Conservation (phyloP, 1,140 invertebrate species). For the Lutraria rhynchaena region DNA sequence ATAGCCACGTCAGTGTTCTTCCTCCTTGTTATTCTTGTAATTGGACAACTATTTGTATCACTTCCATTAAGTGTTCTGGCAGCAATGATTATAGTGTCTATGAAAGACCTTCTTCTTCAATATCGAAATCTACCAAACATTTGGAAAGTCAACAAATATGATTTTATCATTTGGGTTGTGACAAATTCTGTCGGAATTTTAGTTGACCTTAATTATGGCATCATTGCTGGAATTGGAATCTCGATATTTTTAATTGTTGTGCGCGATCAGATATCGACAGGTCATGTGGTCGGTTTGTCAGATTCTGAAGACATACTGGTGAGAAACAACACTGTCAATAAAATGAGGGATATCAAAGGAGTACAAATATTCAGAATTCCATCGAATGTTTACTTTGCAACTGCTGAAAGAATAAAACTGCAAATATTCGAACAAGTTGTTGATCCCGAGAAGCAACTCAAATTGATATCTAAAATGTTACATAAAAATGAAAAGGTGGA, state of each 20-base stretch:
- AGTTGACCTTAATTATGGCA: conserved; percentile 71
- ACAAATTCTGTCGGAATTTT: conserved; percentile 68
- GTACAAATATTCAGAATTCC: conserved; percentile 80
- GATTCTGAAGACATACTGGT: conserved; percentile 63
- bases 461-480: background rate
- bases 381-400: conserved; percentile 79
- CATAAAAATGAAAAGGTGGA: background rate
- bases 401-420: conserved; percentile 74
- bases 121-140: conserved; percentile 84
- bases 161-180: conserved; percentile 76
- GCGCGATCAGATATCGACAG: conserved; percentile 63
- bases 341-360: conserved; percentile 85
- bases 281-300: conserved; percentile 45
- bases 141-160: conserved; percentile 76
- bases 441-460: conserved; percentile 55
- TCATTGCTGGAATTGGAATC: conserved; percentile 71
- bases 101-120: conserved; percentile 85
- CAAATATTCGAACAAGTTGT: conserved; percentile 64
- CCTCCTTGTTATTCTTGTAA: conserved; percentile 82
- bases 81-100: conserved; percentile 76
- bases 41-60: conserved; percentile 78
- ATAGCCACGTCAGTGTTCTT: conserved; percentile 81
- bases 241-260: conserved; percentile 70
- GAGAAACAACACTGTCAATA: background rate
- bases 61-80: conserved; percentile 80